Conservation (phyloP, 2,797 vertebrate species). For the Nyctibius grandis region DNA sequence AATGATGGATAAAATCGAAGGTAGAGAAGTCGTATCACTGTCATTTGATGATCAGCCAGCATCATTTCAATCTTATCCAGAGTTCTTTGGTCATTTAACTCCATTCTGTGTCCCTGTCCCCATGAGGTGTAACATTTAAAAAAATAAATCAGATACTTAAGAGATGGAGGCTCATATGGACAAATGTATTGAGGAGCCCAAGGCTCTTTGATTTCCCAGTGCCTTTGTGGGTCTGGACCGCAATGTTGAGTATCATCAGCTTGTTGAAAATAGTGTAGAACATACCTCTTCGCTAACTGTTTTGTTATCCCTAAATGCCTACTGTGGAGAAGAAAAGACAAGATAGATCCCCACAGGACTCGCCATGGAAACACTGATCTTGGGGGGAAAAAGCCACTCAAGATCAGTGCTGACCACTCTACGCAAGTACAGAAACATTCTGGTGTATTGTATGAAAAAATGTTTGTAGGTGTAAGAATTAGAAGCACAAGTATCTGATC, state of each 20-base stretch:
- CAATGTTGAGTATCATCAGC: neutral
- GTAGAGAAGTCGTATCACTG: neutral
- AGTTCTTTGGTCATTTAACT: neutral
- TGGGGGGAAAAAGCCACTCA: conserved; percentile 7
- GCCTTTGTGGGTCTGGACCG: neutral
- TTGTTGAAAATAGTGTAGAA: neutral
- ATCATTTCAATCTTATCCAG: neutral
- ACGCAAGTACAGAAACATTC: neutral
- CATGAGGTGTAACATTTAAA: neutral
- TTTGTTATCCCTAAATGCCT: conserved; percentile 31
- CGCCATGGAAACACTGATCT: conserved; percentile 43
- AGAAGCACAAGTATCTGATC: neutral
- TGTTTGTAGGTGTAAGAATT: neutral
- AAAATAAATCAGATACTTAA: neutral
- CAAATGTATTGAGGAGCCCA: neutral
- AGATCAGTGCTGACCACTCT: conserved; percentile 41
- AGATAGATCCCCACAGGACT: conserved; percentile 24
- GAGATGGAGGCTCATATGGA: neutral
- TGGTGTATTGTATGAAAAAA: neutral
- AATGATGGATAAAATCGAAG: neutral
- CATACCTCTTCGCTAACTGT: neutral
- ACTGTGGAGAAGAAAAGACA: neutral
- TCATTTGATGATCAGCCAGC: neutral
- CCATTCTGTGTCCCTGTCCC: neutral
- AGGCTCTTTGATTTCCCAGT: conserved; percentile 4